These are phyloP conservation scores for Rotaria sp. DNA, from an alignment of 2,888 invertebrate species.

Conservation along the genomic window DNA sequence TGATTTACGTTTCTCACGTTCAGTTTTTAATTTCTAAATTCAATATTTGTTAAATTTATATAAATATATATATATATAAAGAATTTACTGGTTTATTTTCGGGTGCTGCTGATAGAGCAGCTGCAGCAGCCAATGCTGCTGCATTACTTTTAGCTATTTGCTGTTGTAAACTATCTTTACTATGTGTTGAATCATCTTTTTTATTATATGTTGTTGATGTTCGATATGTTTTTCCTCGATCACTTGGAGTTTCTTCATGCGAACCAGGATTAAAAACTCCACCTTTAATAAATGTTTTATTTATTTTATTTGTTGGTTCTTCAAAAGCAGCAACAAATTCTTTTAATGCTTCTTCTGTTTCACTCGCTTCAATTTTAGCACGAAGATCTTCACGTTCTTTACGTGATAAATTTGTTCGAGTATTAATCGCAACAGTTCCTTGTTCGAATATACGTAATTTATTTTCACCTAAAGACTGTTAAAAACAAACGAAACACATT, in stretches of 20 bases:
- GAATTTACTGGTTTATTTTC: slow-evolving; percentile 1
- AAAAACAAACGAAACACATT: background rate
- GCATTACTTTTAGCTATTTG: slow-evolving; percentile 16
- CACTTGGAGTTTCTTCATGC: slow-evolving; percentile 57
- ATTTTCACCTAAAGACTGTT: slow-evolving; percentile 28
- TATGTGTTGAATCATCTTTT: slow-evolving; percentile 30
- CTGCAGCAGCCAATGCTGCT: slow-evolving; percentile 12
- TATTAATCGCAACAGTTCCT: background rate
- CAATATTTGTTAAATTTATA: background rate
- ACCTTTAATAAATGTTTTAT: slow-evolving; percentile 92
- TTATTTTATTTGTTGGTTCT: slow-evolving; percentile 37
- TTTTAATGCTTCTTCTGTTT: slow-evolving; percentile 33
- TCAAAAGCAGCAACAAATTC: slow-evolving; percentile 40
- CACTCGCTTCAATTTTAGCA: slow-evolving; percentile 36
- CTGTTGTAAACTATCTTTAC: slow-evolving; percentile 1
- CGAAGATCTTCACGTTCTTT: slow-evolving; percentile 38
- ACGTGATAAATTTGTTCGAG: slow-evolving; percentile 31
- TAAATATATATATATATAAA: background rate
- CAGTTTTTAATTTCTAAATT: slow-evolving; percentile 61
- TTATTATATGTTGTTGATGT: background rate
- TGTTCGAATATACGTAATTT: slow-evolving; percentile 33
- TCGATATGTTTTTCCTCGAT: background rate
- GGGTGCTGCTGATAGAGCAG: background rate
- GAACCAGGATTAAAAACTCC: slow-evolving; percentile 91
- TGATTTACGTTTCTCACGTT: slow-evolving; percentile 81